phyloP scores from a whole-genome alignment of 2,113 vertebrate species.

The Asarcornis scutulata region DNA sequence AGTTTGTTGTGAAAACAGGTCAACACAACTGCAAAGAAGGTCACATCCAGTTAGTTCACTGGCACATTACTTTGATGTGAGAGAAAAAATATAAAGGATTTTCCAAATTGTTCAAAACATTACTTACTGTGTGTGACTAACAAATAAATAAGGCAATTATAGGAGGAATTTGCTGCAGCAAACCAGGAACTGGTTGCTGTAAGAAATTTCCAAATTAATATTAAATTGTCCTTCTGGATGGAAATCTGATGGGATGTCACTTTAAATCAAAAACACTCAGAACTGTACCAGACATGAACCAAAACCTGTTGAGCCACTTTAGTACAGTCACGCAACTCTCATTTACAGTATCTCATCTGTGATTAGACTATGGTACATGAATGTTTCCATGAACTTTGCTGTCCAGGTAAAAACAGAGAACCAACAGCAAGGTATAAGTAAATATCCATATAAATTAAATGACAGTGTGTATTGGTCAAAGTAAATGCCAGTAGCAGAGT shows the following conservation, averaged over 20 bases:
- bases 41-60: neutral
- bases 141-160: neutral
- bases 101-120: neutral
- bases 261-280: neutral
- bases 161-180: neutral
- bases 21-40: neutral
- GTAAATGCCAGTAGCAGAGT: neutral
- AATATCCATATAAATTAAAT: neutral
- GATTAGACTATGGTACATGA: constrained; percentile 11
- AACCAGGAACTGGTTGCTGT: neutral
- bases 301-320: constrained; percentile 37
- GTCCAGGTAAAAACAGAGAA: neutral
- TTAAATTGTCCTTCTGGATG: neutral
- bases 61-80: neutral
- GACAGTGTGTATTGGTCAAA: neutral
- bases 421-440: neutral
- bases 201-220: neutral
- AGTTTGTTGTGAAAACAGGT: neutral
- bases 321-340: constrained; percentile 16
- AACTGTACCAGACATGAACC: neutral
- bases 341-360: constrained; percentile 8
- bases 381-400: constrained; percentile 15
- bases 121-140: neutral
- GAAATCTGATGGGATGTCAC: constrained; percentile 8
- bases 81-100: neutral